Evolutionary conservation across 2,888 invertebrate species (phyloP), one percentile per base, ranked within the genome.

Genomic region (Lasioglossum calceatum): DNA sequence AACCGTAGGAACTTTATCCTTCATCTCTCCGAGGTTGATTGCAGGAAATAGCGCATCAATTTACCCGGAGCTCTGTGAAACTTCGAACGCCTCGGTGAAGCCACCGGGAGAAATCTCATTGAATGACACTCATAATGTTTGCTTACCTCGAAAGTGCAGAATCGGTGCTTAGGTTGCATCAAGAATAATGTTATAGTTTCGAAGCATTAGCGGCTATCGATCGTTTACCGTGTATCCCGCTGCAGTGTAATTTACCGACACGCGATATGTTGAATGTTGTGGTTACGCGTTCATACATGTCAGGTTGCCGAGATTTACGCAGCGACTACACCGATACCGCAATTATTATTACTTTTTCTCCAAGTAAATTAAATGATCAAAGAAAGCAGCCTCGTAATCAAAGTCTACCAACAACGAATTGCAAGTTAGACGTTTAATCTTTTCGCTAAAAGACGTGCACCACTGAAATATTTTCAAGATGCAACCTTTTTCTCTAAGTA

Each of bases 191-290:
- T 75, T 76, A 84, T 61, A 70, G 67, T 42, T 70, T 74, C 75
- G 39, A 27, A 72, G 72, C 85, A 85, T 86, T 81, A 81, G 72
- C 76, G 64, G 76, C 81, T 85, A 86, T 86, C 81, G 86, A 86
- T 85, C 86, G 78, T 81, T 85, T 36, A 79, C 79, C 76, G 23
- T 4, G 8, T 42, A 47, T 39, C 23, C 50, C 36, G 74, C 70
- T n/a, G 27, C 61, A 47, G 70, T 70, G 75, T 78, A 81, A 84
- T 78, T 84, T 72, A 84, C 19, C 47, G 39, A 32, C 81, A 81
- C 85, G 81, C 76, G 76, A 58, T 85, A 81, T 79, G 75, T 67
- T 72, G 78, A 81, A 72, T 85, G 85, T 86, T 84, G 78, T 86
- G 78, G 86, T 78, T 79, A 67, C 81, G 58, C 78, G 81, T 72